These are phyloP conservation scores for Lycia hirtaria DNA, from an alignment of 2,888 invertebrate species.

Conservation along the genomic window DNA sequence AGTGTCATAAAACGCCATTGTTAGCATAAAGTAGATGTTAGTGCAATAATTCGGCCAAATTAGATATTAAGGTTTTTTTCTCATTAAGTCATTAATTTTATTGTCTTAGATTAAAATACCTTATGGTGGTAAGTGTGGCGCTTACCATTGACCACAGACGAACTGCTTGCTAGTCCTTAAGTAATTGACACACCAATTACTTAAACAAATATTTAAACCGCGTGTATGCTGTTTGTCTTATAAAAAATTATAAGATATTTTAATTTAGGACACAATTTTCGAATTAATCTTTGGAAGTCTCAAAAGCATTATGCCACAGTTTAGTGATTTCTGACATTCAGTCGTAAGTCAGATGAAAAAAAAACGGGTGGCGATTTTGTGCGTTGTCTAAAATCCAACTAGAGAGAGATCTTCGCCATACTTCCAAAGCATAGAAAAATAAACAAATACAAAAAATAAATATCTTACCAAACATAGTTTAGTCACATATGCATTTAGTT, in stretches of 20 bases:
- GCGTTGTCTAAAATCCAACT: conserved; percentile 18
- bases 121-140: not conserved
- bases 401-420: not conserved
- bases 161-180: too few species aligned
- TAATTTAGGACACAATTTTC: conserved; percentile 3
- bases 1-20: conserved; percentile 45
- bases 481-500: not conserved
- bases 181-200: too few species aligned
- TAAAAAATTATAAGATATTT: not conserved
- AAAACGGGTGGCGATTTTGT: conserved; percentile 44
- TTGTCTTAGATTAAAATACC: conserved; percentile 10
- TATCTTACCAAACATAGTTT: conserved; percentile 10
- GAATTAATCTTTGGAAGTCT: conserved; percentile 15
- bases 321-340: conserved; percentile 46
- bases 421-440: not conserved
- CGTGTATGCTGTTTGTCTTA: too few species aligned
- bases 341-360: not conserved
- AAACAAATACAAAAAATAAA: not conserved
- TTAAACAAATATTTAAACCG: too few species aligned
- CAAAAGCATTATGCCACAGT: conserved; percentile 55
- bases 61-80: conserved; percentile 44
- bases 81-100: conserved; percentile 2
- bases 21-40: conserved; percentile 44
- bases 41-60: conserved; percentile 75
- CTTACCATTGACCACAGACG: too few species aligned